phyloP scores from a whole-genome alignment of 37 sponge, comb jelly and placozoan genomes.

The Halichondria panicea region DNA sequence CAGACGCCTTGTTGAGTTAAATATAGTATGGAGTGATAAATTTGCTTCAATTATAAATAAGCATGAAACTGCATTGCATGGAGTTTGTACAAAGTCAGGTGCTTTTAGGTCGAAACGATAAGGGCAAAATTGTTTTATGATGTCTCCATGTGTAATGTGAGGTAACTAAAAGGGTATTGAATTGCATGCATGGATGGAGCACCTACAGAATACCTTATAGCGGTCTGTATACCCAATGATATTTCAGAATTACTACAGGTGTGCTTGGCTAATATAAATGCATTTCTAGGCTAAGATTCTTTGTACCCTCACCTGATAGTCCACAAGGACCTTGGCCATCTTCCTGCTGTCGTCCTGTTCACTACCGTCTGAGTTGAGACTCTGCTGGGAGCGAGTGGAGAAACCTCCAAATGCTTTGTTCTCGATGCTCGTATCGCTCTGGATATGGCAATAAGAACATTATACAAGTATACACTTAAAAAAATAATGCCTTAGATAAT shows the following conservation, averaged over 20 bases:
- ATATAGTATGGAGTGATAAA: too few species aligned
- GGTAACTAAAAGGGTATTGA: too few species aligned
- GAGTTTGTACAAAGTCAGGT: too few species aligned
- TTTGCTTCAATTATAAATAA: too few species aligned
- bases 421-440: neutral
- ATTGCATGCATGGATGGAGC: too few species aligned
- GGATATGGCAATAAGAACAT: neutral
- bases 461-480: neutral
- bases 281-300: neutral
- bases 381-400: conserved; percentile 5
- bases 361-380: conserved; percentile 11
- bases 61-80: neutral
- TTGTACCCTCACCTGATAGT: conserved; percentile 16
- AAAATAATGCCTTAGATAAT: neutral
- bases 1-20: conserved; percentile 8
- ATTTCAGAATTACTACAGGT: too few species aligned
- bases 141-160: too few species aligned
- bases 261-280: too few species aligned
- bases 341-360: neutral
- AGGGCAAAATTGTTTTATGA: too few species aligned
- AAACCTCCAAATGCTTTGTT: neutral
- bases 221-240: too few species aligned
- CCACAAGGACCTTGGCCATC: conserved; percentile 32
- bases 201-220: too few species aligned
- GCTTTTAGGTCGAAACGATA: too few species aligned